Base-by-base conservation (phyloP, 2,888 invertebrate species). In the Barypeithes pellucidus region DNA sequence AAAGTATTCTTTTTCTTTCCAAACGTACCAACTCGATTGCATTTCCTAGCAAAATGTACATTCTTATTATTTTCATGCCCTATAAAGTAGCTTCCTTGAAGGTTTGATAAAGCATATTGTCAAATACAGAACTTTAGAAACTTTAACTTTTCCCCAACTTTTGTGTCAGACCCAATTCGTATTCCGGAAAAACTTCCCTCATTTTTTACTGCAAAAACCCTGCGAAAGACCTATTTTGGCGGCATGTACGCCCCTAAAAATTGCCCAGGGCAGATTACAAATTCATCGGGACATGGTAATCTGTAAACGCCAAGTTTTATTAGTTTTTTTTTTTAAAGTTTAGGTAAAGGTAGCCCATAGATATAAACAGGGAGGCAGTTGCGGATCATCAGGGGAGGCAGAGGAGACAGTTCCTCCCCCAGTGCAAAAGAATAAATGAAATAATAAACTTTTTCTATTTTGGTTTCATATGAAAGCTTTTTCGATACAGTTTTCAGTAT, bases 181-280 rank as follows among this genome's bases (percentile, higher is more conserved):
- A 73, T 74, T 74, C 70, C 57, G 39, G 43, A 45, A 61, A 74
- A 74, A 74, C 29, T 74, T 74, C 67, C 36, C 70, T 62, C 74
- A 74, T 74, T 74, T 74, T 74, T 74, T 70, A 74, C 50, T 39
- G 29, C n/a, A 5, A 29, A 29, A 29, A 29, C 29, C 29, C 29
- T 29, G 22, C 24, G 41, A 73, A 69, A 57, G 54, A 20, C 70
- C 70, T 70, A 62, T 74, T 66, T 67, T 69, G 67, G 41, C 43
- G 14, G 16, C 16, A 43, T 47, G 22, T 62, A 69, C 57, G 52
- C 57, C 43, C 52, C 62, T 43, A 16, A 52, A 74, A 67, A 70
- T 67, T 70, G 74, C 74, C 74, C 61, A 45, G 33, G 74, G 74
- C 70, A 47, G 61, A 73, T 74, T 74, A 74, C 74, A 74, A 74